Evolutionary conservation across 2,113 vertebrate genomes (phyloP).

Genomic region (Sclerurus mexicanus): DNA sequence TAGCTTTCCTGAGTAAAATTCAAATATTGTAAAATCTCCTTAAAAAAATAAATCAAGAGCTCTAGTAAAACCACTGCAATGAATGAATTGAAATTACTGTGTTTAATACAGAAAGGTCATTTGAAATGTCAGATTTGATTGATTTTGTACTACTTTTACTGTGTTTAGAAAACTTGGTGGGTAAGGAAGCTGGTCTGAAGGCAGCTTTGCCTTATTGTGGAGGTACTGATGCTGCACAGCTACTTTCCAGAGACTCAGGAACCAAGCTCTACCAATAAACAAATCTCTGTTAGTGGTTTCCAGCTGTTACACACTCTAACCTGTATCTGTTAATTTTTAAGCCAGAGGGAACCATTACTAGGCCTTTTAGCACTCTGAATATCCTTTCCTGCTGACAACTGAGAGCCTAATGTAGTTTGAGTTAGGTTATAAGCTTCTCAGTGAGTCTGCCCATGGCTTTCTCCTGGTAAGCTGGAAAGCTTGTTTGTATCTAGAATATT

Average conservation of each 20-base stretch:
- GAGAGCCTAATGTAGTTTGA: neutral
- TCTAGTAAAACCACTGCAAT: neutral
- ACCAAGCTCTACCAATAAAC: neutral
- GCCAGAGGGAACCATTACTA: neutral
- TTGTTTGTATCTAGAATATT: neutral
- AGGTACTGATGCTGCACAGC: neutral
- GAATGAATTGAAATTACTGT: neutral
- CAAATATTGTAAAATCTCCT: neutral
- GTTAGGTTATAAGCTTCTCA: neutral
- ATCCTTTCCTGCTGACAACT: neutral
- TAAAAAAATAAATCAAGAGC: neutral
- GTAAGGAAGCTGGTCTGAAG: neutral
- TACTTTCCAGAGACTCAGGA: neutral
- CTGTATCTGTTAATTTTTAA: neutral
- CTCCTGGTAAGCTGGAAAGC: neutral
- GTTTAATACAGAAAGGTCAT: neutral
- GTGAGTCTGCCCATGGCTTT: neutral
- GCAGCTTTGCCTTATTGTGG: neutral
- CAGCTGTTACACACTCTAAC: neutral
- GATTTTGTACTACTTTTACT: neutral
- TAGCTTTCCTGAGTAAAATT: neutral
- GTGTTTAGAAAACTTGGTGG: neutral
- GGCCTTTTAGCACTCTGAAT: neutral
- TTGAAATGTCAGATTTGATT: neutral
- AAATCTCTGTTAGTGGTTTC: neutral